Evolutionary conservation across 2,113 vertebrate genomes (phyloP), one percentile per base, ranked within the genome.

Genomic region (Corapipo altera): DNA sequence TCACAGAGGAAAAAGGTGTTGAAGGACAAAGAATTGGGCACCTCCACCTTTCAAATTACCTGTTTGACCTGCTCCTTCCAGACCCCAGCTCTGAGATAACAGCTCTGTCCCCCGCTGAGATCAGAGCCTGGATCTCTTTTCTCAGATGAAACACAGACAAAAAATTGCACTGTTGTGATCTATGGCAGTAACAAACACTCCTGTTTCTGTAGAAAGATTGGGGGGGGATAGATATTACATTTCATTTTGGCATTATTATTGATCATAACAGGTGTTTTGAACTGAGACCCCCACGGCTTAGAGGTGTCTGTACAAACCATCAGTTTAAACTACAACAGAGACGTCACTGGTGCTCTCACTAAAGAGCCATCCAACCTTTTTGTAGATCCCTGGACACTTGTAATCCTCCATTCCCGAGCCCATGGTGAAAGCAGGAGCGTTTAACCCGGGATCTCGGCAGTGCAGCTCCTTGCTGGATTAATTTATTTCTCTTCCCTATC

Each of bases 371-470:
- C 95, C 88, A 95, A 93, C 88, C 82, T 88, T 93, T 97, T 95
- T 92, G 88, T 93, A 67, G 91, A 92, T 97, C 97, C 96, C 97
- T 51, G 93, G 96, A 35, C 23, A 82, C 93, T 70, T 97, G 84
- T 95, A 92, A 97, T 69, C 85, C 95, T 95, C 96, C 93, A 12
- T 88, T 75, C 97, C 71, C 82, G 71, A 96, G 67, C 87, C 94
- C 88, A 30, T 62, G 64, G 85, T 11, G 5, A 65, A 93, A 91
- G 69, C 75, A 30, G 48, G 80, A 95, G 32, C 28, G 0, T 96
- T 97, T 96, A 97, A 64, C 93, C 90, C 41, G 21, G 65, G 92
- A 86, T 96, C 90, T 87, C 77, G 81, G 72, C 27, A 65, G 67
- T 48, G 15, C 91, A 80, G 17, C 72, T 94, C 91, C 37, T 91